Percentiles rank a stretch among this genome's conserved stretches.
These are phyloP conservation scores for Aphodius granarius DNA, from an alignment of 2,888 invertebrate species.

Conservation along the genomic window DNA sequence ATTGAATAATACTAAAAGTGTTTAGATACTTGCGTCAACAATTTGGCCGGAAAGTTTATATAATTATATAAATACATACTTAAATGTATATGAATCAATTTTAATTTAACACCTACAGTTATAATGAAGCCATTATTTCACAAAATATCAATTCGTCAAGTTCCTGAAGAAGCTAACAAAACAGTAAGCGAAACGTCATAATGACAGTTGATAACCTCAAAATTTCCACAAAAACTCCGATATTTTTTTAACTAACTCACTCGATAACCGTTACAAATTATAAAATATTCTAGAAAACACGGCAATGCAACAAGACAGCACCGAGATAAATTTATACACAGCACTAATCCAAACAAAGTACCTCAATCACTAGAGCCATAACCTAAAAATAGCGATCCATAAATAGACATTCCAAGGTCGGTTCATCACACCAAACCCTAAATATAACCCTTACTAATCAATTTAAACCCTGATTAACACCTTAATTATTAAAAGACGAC, in stretches of 20 bases:
- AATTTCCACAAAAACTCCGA: neutral
- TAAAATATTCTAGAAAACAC: neutral
- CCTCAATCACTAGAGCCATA: neutral
- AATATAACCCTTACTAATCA: neutral
- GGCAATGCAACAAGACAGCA: neutral
- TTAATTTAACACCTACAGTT: too few relatives aligned
- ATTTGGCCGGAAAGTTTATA: too few relatives aligned
- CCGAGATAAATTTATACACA: neutral
- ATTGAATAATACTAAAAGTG: too few relatives aligned
- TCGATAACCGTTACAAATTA: neutral
- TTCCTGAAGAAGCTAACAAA: too few relatives aligned
- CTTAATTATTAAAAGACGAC: neutral
- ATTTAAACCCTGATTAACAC: neutral
- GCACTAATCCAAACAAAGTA: neutral
- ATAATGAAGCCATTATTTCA: too few relatives aligned
- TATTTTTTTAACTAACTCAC: neutral
- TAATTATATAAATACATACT: too few relatives aligned
- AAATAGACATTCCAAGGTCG: neutral
- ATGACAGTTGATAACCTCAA: neutral
- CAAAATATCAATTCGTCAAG: too few relatives aligned
- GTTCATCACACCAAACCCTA: neutral
- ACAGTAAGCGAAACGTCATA: neutral
- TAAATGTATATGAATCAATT: too few relatives aligned
- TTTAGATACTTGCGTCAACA: too few relatives aligned
- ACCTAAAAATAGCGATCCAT: neutral